Evolutionary conservation across 2,113 vertebrate species (phyloP).

Genomic region (Osmerus mordax): DNA sequence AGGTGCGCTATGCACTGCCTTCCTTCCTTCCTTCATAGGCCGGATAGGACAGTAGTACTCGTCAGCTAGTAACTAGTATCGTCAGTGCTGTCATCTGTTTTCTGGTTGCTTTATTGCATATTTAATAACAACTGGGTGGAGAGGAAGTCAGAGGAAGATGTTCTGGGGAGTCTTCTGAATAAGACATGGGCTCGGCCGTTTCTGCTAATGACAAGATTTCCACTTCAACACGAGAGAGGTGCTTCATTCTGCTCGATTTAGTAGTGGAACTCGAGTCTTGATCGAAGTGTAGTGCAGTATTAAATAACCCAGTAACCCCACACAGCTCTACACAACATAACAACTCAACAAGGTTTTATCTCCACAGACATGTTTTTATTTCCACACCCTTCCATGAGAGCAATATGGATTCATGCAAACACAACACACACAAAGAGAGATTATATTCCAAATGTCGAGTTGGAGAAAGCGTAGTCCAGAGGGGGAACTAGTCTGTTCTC

Average conservation of each 20-base stretch:
- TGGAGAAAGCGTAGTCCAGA: constrained; percentile 1
- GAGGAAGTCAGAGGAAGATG: constrained; percentile 12
- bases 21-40: too few species aligned
- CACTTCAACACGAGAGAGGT: too few species aligned
- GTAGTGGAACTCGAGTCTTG: too few species aligned
- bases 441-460: constrained; percentile 1
- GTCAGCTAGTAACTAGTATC: constrained; percentile 3
- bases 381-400: constrained; percentile 52
- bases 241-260: too few species aligned
- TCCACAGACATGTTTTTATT: constrained; percentile 52
- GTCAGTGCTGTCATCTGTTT: neutral
- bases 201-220: too few species aligned
- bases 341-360: constrained; percentile 11
- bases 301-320: constrained; percentile 12
- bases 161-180: constrained; percentile 5
- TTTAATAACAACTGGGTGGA: constrained; percentile 28
- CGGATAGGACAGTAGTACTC: too few species aligned
- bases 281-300: neutral
- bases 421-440: constrained; percentile 47
- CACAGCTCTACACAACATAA: constrained; percentile 10
- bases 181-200: constrained; percentile 4
- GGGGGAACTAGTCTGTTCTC: neutral
- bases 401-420: constrained; percentile 61
- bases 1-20: too few species aligned
- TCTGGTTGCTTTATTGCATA: constrained; percentile 23